phyloP scores from a whole-genome alignment of 2,113 vertebrate species.

The Nanorana parkeri region DNA sequence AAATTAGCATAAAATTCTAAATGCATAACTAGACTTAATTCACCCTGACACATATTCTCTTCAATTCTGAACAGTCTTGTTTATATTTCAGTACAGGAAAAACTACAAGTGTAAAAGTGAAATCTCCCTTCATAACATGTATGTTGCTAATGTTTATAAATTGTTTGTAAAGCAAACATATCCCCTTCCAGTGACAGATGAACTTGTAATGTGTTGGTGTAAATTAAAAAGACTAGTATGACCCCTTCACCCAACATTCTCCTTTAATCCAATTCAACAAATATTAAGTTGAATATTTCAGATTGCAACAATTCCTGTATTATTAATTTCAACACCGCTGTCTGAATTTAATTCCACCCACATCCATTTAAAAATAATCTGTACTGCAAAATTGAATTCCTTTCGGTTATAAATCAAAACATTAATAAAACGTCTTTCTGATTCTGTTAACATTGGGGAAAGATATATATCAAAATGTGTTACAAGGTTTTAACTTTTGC shows the following conservation, averaged over 20 bases:
- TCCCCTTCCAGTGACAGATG: neutral
- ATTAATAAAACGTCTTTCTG: neutral
- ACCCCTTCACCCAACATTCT: neutral
- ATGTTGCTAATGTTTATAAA: neutral
- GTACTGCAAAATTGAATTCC: neutral
- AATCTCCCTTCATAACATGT: neutral
- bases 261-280: neutral
- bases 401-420: neutral
- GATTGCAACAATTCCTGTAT: neutral
- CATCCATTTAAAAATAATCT: neutral
- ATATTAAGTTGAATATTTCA: neutral
- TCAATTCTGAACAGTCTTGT: neutral
- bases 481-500: neutral
- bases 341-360: neutral
- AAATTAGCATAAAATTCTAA: no score
- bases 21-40: neutral
- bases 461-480: neutral
- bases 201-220: neutral
- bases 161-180: constrained; percentile 6
- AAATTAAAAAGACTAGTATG: neutral
- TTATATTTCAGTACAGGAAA: neutral
- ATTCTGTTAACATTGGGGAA: neutral
- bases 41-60: neutral
- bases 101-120: neutral
- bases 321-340: neutral